Conservation (phyloP, 2,888 invertebrate genomes). For the Sycophila texana region DNA sequence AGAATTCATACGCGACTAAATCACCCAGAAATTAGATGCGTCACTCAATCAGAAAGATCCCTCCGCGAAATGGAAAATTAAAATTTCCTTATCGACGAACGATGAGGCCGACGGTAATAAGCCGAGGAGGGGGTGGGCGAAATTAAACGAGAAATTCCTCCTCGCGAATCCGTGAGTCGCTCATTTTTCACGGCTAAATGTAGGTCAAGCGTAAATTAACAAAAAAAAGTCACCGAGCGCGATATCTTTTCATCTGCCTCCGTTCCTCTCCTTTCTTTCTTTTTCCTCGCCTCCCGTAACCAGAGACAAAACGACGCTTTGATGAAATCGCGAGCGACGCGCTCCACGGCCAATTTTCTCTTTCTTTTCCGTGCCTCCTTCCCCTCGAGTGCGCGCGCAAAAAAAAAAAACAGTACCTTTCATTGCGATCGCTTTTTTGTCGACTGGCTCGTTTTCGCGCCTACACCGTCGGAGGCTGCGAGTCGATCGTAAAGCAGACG, state of each 20-base stretch:
- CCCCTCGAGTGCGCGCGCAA: no score
- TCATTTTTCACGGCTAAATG: slow-evolving; percentile 11
- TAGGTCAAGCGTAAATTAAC: slow-evolving; percentile 23
- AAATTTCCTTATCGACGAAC: no score
- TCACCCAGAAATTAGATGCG: no score
- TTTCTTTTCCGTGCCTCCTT: background rate
- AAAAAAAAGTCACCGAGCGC: background rate
- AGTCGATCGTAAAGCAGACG: no score
- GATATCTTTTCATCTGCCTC: slow-evolving; percentile 2
- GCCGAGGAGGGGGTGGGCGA: background rate
- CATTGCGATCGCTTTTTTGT: background rate
- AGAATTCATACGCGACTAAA: no score
- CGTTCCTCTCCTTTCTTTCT: background rate
- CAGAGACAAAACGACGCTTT: slow-evolving; percentile 13
- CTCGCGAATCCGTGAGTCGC: background rate
- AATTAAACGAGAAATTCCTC: background rate
- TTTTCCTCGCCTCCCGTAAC: background rate
- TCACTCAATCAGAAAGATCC: no score
- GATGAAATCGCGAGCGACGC: slow-evolving; percentile 10
- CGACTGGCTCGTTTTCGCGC: background rate
- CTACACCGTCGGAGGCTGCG: no score
- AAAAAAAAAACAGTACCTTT: background rate
- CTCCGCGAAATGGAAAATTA: no score
- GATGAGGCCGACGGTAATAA: background rate
- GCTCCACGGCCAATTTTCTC: background rate